A percentile compares a stretch with the other conserved stretches of the same genome.
These are phyloP conservation scores for Drosophila parvula DNA, from an alignment of 1,140 invertebrate genomes.

Conservation along the genomic window DNA sequence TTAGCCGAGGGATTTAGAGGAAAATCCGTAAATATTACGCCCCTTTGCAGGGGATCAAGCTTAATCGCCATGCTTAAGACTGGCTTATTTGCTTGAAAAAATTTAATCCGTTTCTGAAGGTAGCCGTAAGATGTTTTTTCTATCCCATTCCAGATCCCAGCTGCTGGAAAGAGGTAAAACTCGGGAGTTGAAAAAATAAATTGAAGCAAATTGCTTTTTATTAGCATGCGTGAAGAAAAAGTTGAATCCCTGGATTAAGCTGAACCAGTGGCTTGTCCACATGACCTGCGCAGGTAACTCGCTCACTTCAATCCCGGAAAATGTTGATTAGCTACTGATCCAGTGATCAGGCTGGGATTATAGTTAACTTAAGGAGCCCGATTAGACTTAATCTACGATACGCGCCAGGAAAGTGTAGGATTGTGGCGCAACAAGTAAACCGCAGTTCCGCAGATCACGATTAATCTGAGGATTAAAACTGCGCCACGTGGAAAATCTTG, in stretches of 20 bases:
- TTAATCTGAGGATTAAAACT: constrained; percentile 63
- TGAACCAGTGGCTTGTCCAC: constrained; percentile 43
- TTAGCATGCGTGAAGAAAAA: constrained; percentile 54
- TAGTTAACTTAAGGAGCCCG: constrained; percentile 72
- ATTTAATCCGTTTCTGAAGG: constrained; percentile 73
- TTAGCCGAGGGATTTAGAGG: constrained; percentile 75
- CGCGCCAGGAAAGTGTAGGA: constrained; percentile 51
- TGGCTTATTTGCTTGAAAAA: constrained; percentile 75
- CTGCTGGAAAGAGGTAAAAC: constrained; percentile 73
- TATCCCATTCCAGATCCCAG: constrained; percentile 56
- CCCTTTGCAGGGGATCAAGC: constrained; percentile 72
- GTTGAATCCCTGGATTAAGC: constrained; percentile 69
- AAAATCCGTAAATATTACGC: constrained; percentile 82
- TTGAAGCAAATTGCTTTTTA: constrained; percentile 57
- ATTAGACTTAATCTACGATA: constrained; percentile 57
- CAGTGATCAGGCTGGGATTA: constrained; percentile 64
- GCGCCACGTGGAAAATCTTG: constrained; percentile 5
- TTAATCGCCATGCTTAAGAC: constrained; percentile 75
- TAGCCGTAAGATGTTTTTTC: constrained; percentile 51
- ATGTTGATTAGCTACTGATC: constrained; percentile 54
- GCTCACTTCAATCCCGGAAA: constrained; percentile 42
- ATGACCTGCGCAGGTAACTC: constrained; percentile 28
- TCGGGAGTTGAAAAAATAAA: constrained; percentile 43
- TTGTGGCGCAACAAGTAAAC: constrained; percentile 66
- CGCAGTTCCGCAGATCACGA: constrained; percentile 57